Evolutionary conservation across 2,797 vertebrate genomes (phyloP).

Genomic region (Cetoscarus ocellatus): DNA sequence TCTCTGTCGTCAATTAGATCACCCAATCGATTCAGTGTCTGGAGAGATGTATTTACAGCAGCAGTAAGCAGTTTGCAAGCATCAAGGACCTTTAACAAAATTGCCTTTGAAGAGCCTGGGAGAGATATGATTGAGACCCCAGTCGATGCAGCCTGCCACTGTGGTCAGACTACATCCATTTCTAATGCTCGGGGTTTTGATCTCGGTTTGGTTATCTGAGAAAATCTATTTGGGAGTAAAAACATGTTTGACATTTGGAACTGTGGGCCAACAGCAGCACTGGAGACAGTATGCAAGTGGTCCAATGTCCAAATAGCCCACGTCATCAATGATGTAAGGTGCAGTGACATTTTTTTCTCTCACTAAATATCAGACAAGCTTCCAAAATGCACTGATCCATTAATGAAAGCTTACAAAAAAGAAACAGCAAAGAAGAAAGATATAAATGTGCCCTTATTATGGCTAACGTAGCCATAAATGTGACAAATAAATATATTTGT

Average conservation of each 20-base stretch:
- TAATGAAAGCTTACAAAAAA: not conserved
- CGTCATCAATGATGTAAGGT: not conserved
- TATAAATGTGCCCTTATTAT: too few species aligned
- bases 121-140: constrained; percentile 65
- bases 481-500: too few species aligned
- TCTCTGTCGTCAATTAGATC: constrained; percentile 75
- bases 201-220: constrained; percentile 64
- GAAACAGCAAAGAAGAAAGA: not conserved
- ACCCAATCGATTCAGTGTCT: constrained; percentile 76
- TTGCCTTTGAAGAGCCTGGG: constrained; percentile 70
- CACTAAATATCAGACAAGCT: constrained; percentile 2
- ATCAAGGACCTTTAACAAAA: constrained; percentile 81
- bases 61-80: constrained; percentile 75
- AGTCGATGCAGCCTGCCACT: constrained; percentile 60
- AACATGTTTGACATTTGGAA: constrained; percentile 56
- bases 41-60: constrained; percentile 79
- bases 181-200: constrained; percentile 73
- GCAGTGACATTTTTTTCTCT: constrained; percentile 3
- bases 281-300: constrained; percentile 32
- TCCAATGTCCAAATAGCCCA: constrained; percentile 3
- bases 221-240: constrained; percentile 62
- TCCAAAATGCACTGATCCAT: not conserved
- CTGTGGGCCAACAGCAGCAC: constrained; percentile 16
- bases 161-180: constrained; percentile 60
- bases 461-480: too few species aligned